Conservation (phyloP, 2,113 vertebrate species). For the Ibidorhyncha struthersii region DNA sequence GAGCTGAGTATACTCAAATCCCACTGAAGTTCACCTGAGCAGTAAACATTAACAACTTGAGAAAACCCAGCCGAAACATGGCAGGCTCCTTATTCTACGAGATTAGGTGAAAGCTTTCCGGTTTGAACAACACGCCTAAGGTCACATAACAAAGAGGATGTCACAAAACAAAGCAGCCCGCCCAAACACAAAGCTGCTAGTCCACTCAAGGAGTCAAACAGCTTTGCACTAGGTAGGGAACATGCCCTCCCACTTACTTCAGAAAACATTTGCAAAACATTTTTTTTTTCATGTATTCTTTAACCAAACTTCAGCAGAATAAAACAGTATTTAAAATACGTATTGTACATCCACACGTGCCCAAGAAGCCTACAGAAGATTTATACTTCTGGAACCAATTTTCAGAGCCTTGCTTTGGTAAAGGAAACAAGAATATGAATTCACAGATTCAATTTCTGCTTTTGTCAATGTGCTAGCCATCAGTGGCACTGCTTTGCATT, state of each 20-base stretch:
- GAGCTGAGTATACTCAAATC: background rate
- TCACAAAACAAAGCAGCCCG: background rate
- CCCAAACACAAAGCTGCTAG: background rate
- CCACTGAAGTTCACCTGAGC: background rate
- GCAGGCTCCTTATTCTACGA: background rate
- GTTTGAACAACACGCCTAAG: background rate
- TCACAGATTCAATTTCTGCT: background rate
- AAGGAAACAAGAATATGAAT: background rate
- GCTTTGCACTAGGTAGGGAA: background rate
- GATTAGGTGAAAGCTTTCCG: background rate
- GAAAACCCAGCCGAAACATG: background rate
- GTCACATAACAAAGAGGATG: background rate
- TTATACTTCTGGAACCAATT: background rate
- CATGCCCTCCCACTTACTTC: background rate
- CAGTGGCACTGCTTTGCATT: conserved; percentile 25
- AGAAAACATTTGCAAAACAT: background rate
- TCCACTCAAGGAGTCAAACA: background rate
- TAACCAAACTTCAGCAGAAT: background rate
- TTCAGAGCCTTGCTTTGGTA: background rate
- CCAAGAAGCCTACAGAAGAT: background rate
- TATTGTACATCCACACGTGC: background rate
- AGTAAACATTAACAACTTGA: background rate
- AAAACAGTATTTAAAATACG: background rate
- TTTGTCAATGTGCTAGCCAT: background rate
- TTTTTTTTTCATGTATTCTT: background rate